phyloP scores from a whole-genome alignment of 2,888 invertebrate genomes.

The Aspidiotus destructor region DNA sequence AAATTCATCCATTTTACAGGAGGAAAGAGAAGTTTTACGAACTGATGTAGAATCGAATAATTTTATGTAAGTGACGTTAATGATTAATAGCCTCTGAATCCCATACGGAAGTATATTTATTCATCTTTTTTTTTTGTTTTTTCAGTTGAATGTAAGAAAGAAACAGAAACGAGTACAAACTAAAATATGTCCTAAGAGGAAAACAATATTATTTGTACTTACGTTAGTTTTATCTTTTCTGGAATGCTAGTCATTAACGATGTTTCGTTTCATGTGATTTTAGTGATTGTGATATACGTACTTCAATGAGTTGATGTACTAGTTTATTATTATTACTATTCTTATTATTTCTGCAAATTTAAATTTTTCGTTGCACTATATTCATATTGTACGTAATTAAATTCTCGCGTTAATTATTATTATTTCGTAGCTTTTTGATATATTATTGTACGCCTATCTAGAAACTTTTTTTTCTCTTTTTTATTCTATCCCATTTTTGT shows the following conservation, averaged over 20 bases:
- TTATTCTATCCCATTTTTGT: constrained; percentile 10
- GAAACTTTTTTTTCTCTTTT: background rate
- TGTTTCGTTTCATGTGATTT: constrained; percentile 21
- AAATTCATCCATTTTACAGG: constrained; percentile 19
- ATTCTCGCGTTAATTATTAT: background rate
- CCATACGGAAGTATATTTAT: background rate
- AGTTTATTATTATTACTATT: background rate
- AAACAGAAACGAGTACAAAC: no score
- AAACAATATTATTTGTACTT: background rate
- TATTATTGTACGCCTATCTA: no score
- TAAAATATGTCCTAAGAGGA: background rate
- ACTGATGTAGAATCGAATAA: constrained; percentile 30
- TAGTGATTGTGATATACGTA: constrained; percentile 32
- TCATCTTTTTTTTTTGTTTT: background rate
- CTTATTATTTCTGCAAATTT: background rate
- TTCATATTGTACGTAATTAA: background rate
- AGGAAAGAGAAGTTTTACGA: constrained; percentile 30
- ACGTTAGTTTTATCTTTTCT: constrained; percentile 10
- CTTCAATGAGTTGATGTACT: constrained; percentile 7
- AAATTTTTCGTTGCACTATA: background rate
- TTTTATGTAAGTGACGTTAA: constrained; percentile 20
- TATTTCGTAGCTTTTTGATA: no score
- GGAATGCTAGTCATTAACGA: constrained; percentile 30
- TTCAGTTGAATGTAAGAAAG: background rate
- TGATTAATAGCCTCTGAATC: background rate